Percentiles rank a stretch among this genome's conserved stretches.
These are phyloP conservation scores for Petaurus breviceps DNA, from an alignment of 2,113 vertebrate genomes.

Conservation along the genomic window DNA sequence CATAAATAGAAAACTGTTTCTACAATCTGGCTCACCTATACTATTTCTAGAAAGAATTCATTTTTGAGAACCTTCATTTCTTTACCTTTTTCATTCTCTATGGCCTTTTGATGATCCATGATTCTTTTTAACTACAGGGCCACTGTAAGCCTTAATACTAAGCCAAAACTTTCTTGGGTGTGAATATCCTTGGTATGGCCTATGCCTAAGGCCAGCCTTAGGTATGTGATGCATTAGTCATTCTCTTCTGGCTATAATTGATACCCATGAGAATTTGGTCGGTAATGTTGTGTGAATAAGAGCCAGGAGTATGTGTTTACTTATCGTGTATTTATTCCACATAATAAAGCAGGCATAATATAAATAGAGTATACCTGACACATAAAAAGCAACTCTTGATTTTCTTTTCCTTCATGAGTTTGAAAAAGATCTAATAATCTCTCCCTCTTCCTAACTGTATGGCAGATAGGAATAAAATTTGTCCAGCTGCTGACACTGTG, in stretches of 20 bases:
- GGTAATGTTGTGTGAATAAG: constrained; percentile 7
- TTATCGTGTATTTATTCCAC: constrained; percentile 59
- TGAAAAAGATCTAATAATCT: constrained; percentile 24
- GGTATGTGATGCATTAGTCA: constrained; percentile 50
- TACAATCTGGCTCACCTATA: not conserved
- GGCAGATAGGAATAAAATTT: constrained; percentile 31
- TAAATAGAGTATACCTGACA: constrained; percentile 5
- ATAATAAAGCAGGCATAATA: constrained; percentile 45
- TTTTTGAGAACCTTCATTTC: not conserved
- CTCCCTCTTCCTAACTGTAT: not conserved
- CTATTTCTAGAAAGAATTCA: not conserved
- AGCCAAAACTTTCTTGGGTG: not conserved
- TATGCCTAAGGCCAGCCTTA: constrained; percentile 49
- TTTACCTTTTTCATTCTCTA: not conserved
- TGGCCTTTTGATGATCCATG: constrained; percentile 18
- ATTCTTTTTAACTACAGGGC: not conserved
- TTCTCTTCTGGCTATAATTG: constrained; percentile 54
- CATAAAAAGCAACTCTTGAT: not conserved
- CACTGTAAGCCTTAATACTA: not conserved
- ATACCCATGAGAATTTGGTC: constrained; percentile 35
- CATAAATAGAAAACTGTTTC: not conserved
- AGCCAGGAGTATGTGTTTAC: not conserved
- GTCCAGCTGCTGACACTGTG: not conserved
- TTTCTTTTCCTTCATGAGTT: constrained; percentile 12
- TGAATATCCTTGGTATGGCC: constrained; percentile 4